Base-by-base conservation (phyloP, 2,888 invertebrate species). In the Nudaria mundana region DNA sequence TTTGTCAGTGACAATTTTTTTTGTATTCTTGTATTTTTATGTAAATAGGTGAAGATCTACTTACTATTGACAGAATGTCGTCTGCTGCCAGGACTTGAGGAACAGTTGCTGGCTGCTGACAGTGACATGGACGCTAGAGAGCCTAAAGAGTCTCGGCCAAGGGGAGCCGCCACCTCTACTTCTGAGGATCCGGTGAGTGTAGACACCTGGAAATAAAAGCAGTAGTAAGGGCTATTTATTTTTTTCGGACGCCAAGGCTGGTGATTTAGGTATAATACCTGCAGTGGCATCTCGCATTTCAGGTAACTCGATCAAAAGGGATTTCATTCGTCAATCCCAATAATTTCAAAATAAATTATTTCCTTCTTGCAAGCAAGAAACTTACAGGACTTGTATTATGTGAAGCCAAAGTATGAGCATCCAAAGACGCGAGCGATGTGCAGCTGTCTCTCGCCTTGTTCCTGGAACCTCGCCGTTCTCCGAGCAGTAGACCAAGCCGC, bases 161-260 rank as follows among this genome's bases (percentile, higher is more conserved):
- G 72, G 25, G 73, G 90, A 13, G 72, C 84, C 23, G 75, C 84
- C 43, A 80, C 82, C 37, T 90, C 89, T 46, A 91, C 90, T 63
- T 95, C 96, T 0, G 95, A 95, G 0, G 95, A 95, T 2, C 94
- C 96, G 2, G 96, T 96, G 26, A 97, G 85, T 0, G 96, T 97
- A 16, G 96, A 96, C n/a, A 97, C 89, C 89, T 89, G 63, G 1
- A 70, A 68, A 5, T n/a, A 30, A 8, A 2, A 10, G 24, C 3
- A 3, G 5, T n/a, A n/a, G n/a, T n/a, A n/a, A n/a, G n/a, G n/a
- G n/a, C n/a, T n/a, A n/a, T n/a, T n/a, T n/a, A n/a, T n/a, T n/a
- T n/a, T n/a, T n/a, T n/a, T n/a, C n/a, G n/a, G n/a, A n/a, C n/a
- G n/a, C n/a, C n/a, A n/a, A n/a, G n/a, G n/a, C n/a, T n/a, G n/a